Conservation (phyloP, 1,140 invertebrate genomes). For the Bombyx mori region ASM3026992v2 NC_085128.1:12897501-12898000, state of each 20-base stretch:
- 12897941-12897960: too few species aligned
- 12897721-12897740: conserved; percentile 82
- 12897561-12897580: too few species aligned
- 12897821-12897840: neutral
- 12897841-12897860: too few species aligned
- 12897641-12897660: conserved; percentile 45
- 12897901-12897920: too few species aligned
- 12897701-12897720: conserved; percentile 68
- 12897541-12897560: too few species aligned
- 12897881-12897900: too few species aligned
- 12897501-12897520: too few species aligned
- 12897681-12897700: conserved; percentile 23
- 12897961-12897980: too few species aligned
- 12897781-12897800: conserved; percentile 93
- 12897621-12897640: conserved; percentile 53
- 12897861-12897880: too few species aligned
- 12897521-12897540: too few species aligned
- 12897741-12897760: conserved; percentile 86
- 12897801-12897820: conserved; percentile 78
- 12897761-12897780: conserved; percentile 86
- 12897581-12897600: conserved; percentile 40
- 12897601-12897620: conserved; percentile 57
- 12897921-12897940: too few species aligned
- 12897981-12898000: too few species aligned
- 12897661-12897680: conserved; percentile 42